A percentile compares a stretch with the other conserved stretches of the same genome.
Conservation (phyloP, 2,888 invertebrate genomes). For the Stenolophus ochropezus region DNA sequence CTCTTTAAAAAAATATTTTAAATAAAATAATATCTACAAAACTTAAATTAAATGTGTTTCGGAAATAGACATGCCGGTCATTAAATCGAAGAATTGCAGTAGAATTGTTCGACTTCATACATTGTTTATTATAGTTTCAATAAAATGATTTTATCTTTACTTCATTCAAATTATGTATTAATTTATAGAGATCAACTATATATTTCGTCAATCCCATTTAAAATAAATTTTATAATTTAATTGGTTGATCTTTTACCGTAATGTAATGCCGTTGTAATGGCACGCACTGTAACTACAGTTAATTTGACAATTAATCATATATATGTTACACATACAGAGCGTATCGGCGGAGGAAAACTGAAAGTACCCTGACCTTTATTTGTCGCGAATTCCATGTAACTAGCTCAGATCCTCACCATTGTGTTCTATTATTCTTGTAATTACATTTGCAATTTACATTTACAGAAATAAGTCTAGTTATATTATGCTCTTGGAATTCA, state of each 20-base stretch:
- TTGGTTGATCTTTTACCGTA: constrained; percentile 2
- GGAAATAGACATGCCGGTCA: no score
- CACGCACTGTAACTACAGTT: constrained; percentile 11
- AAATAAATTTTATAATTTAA: not conserved
- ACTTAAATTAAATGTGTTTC: no score
- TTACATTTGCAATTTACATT: not conserved
- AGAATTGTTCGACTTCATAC: no score
- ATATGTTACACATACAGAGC: constrained; percentile 40
- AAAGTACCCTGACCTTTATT: constrained; percentile 49
- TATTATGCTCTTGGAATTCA: constrained; percentile 4
- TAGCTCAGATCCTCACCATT: not conserved
- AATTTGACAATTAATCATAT: constrained; percentile 22
- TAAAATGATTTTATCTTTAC: no score
- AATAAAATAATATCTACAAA: no score
- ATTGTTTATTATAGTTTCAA: no score
- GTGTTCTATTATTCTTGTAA: not conserved
- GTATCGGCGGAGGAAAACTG: constrained; percentile 38
- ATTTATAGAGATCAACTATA: no score
- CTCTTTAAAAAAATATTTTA: no score
- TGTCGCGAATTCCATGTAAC: constrained; percentile 20
- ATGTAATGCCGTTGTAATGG: not conserved
- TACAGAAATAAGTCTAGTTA: not conserved
- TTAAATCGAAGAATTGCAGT: no score
- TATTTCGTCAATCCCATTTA: not conserved
- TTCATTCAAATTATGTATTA: no score